A percentile compares a stretch with the other conserved stretches of the same genome.
Evolutionary conservation across 1,140 invertebrate species (phyloP).

Genomic region (Delia radicum): DNA sequence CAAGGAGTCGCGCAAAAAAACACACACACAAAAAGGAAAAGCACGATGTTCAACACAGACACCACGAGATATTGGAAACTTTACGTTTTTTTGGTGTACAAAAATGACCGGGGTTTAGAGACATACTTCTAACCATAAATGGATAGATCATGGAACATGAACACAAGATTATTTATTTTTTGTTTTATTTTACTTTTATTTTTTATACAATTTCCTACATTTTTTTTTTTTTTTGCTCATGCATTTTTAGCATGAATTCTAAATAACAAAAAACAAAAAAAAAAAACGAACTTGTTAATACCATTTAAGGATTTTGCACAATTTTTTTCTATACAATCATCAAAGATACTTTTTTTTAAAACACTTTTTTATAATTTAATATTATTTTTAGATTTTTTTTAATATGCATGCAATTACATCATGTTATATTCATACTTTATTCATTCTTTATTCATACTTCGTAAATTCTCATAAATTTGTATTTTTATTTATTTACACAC

Average conservation of each 20-base stretch:
- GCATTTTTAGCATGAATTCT: background rate
- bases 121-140: background rate
- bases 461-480: background rate
- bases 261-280: background rate
- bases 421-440: too few relatives aligned
- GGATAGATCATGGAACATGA: background rate
- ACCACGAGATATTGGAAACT: background rate
- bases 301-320: background rate
- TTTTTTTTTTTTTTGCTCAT: background rate
- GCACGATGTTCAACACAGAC: background rate
- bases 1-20: conserved; percentile 1
- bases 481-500: background rate
- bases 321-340: background rate
- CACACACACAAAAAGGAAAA: background rate
- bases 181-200: background rate
- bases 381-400: background rate
- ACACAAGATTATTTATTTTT: background rate
- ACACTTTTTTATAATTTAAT: background rate
- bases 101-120: background rate
- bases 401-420: background rate
- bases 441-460: too few relatives aligned
- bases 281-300: background rate
- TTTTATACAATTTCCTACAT: background rate
- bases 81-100: background rate
- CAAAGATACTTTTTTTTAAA: background rate